phyloP scores from a whole-genome alignment of 2,888 invertebrate genomes.

The Drosophila nigritarsus region DNA sequence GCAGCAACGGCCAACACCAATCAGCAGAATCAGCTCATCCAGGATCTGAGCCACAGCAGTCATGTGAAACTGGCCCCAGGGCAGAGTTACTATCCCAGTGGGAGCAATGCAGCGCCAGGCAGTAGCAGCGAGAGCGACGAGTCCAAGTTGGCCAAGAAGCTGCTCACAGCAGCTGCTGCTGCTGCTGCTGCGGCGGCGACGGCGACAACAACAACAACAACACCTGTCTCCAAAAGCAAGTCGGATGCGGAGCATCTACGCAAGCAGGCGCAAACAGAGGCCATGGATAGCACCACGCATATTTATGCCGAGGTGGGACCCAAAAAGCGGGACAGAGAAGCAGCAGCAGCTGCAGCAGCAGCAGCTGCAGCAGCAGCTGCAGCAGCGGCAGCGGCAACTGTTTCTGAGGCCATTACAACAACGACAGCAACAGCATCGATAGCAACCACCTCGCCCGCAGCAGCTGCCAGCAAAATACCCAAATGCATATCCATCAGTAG shows the following conservation, averaged over 20 bases:
- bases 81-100: conserved; percentile 48
- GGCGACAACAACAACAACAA: conserved; percentile 50
- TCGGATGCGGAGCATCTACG: conserved; percentile 58
- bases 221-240: conserved; percentile 44
- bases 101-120: conserved; percentile 18
- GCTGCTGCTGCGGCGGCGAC: conserved; percentile 32
- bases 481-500: conserved; percentile 69
- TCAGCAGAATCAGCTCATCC: conserved; percentile 84
- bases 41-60: conserved; percentile 83
- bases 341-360: conserved; percentile 62
- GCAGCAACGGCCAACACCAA: conserved; percentile 84
- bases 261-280: conserved; percentile 86
- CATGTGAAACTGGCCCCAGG: conserved; percentile 80
- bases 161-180: conserved; percentile 68
- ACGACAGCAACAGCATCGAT: conserved; percentile 33
- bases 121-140: conserved; percentile 86
- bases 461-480: conserved; percentile 74
- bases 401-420: conserved; percentile 17
- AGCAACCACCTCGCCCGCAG: conserved; percentile 37
- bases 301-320: conserved; percentile 85
- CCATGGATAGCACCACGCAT: conserved; percentile 96
- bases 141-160: conserved; percentile 84
- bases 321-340: conserved; percentile 76
- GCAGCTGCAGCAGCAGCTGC: conserved; percentile 45
- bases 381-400: conserved; percentile 30